Conservation (phyloP, 2,113 vertebrate species). For the Bostrychus sinensis region DNA sequence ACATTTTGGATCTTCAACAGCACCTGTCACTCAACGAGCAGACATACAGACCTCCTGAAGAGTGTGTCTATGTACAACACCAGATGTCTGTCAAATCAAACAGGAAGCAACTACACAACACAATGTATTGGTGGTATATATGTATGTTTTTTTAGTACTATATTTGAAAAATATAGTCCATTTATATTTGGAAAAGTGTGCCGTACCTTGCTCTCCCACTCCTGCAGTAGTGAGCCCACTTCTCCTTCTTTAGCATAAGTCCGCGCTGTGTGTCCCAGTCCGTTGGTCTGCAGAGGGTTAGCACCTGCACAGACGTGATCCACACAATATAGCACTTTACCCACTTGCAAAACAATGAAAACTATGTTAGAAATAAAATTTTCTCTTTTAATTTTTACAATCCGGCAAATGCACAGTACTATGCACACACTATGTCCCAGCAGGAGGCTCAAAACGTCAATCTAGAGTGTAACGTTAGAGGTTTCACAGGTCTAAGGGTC, state of each 20-base stretch:
- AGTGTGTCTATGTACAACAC: slow-evolving; percentile 16
- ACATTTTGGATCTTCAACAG: slow-evolving; percentile 40
- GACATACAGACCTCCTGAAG: slow-evolving; percentile 56
- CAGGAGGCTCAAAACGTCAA: slow-evolving; percentile 45
- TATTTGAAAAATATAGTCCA: not conserved
- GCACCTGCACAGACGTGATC: slow-evolving; percentile 82
- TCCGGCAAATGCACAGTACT: not conserved
- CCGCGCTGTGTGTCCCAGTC: slow-evolving; percentile 88
- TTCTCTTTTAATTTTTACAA: not conserved
- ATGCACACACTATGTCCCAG: slow-evolving; percentile 28
- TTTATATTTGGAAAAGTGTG: not conserved
- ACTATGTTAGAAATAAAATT: not conserved
- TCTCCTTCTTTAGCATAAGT: slow-evolving; percentile 93
- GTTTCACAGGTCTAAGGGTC: slow-evolving; percentile 69
- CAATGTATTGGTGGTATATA: slow-evolving; percentile 13
- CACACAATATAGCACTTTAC: slow-evolving; percentile 1
- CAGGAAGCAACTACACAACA: slow-evolving; percentile 12
- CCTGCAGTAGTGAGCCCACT: slow-evolving; percentile 82
- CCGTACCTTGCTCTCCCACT: slow-evolving; percentile 86
- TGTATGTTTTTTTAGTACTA: slow-evolving; percentile 8
- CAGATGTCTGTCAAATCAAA: slow-evolving; percentile 39
- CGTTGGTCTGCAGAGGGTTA: slow-evolving; percentile 89
- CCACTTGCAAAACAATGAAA: not conserved
- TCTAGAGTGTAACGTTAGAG: slow-evolving; percentile 41
- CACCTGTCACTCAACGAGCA: slow-evolving; percentile 63